Percentiles rank a stretch among this genome's conserved stretches.
Evolutionary conservation across 2,888 invertebrate genomes (phyloP).

Genomic region (Lypha dubia): DNA sequence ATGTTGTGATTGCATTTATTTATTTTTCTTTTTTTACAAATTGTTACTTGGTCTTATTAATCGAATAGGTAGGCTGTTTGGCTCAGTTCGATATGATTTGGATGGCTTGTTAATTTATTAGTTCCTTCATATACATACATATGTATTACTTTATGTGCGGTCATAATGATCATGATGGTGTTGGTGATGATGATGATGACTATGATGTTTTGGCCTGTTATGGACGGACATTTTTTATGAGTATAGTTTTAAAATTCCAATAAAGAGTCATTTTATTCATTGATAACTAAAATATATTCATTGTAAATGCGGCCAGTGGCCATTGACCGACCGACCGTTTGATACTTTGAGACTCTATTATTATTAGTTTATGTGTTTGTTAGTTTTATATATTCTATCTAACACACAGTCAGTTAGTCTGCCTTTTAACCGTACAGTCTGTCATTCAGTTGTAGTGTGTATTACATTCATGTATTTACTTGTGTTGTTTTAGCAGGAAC

Average conservation of each 20-base stretch:
- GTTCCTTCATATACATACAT: neutral
- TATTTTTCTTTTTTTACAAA: constrained; percentile 10
- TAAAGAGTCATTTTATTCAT: constrained; percentile 44
- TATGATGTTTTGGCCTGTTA: constrained; percentile 35
- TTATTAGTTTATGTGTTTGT: neutral
- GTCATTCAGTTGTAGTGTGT: constrained; percentile 9
- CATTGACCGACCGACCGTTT: constrained; percentile 56
- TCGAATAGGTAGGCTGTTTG: constrained; percentile 42
- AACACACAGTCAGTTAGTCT: constrained; percentile 20
- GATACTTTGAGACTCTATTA: constrained; percentile 42
- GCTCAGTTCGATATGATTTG: constrained; percentile 4
- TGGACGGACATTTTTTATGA: constrained; percentile 44
- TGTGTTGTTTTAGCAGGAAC: constrained; percentile 36
- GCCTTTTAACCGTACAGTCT: neutral
- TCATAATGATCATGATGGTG: neutral
- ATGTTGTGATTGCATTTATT: constrained; percentile 14
- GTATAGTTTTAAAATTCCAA: constrained; percentile 21
- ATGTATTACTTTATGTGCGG: neutral
- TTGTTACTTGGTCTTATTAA: constrained; percentile 52
- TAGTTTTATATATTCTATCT: neutral
- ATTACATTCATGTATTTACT: constrained; percentile 20
- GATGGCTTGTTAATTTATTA: constrained; percentile 11
- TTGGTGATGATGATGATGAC: neutral
- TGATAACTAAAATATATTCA: constrained; percentile 56
- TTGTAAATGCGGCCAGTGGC: constrained; percentile 66